Percentiles rank a stretch among this genome's conserved stretches.
These are phyloP conservation scores for Muntiacus muntjak DNA, from an alignment of 2,113 vertebrate species.

Conservation along the genomic window DNA sequence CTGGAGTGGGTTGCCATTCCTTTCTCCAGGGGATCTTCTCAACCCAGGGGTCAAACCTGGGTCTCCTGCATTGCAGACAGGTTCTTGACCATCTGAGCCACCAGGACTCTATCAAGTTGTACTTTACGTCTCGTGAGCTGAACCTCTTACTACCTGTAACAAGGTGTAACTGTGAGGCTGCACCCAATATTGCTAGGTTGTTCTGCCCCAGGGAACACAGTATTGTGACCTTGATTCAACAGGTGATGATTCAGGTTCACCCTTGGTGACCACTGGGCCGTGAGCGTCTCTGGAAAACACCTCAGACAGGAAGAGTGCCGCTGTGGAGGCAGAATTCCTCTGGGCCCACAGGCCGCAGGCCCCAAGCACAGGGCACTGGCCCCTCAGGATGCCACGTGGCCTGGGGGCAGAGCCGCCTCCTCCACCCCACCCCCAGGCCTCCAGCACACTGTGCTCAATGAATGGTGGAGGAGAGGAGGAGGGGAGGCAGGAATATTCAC, in stretches of 20 bases:
- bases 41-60: neutral
- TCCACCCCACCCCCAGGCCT: neutral
- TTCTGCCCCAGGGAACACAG: neutral
- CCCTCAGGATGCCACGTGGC: neutral
- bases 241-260: neutral
- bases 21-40: neutral
- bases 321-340: fast-evolving
- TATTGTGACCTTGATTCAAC: fast-evolving
- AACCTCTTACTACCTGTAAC: neutral
- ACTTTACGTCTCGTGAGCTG: neutral
- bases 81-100: neutral
- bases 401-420: neutral
- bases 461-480: neutral
- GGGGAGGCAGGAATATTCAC: neutral
- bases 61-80: neutral
- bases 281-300: no score
- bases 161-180: no score
- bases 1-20: neutral
- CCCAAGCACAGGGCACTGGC: fast-evolving
- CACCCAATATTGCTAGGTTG: fast-evolving
- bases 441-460: neutral
- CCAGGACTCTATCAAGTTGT: neutral
- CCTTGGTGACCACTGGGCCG: fast-evolving
- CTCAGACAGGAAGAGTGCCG: neutral
- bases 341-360: fast-evolving